Conservation (phyloP, 2,113 vertebrate species). For the Noctilio leporinus region DNA sequence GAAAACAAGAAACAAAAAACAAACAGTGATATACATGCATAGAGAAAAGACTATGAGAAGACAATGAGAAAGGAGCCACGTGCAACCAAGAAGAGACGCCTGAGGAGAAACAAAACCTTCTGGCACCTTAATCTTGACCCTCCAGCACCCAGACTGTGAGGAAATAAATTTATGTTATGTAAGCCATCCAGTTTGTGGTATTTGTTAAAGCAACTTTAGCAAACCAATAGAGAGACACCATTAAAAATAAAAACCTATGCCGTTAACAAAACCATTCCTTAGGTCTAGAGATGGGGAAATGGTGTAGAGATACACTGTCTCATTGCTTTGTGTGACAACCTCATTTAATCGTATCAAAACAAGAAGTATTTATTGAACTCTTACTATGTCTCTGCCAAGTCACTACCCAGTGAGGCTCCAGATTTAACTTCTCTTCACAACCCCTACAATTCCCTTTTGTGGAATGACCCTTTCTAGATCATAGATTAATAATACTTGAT, state of each 20-base stretch:
- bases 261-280: background rate
- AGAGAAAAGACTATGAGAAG: background rate
- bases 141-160: background rate
- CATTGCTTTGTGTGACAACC: background rate
- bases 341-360: background rate
- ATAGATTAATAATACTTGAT: background rate
- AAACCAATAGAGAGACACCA: background rate
- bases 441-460: background rate
- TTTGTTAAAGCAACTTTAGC: background rate
- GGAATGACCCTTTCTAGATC: background rate
- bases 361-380: background rate
- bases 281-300: background rate
- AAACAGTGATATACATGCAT: rapidly evolving
- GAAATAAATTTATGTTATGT: background rate
- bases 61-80: background rate
- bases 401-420: background rate
- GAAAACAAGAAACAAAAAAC: background rate
- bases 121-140: background rate
- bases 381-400: background rate
- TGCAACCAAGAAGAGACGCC: background rate
- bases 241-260: background rate
- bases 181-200: background rate
- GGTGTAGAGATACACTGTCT: background rate
- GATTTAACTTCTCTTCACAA: background rate
- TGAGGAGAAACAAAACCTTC: background rate